Percentiles rank a stretch among this genome's conserved stretches.
Evolutionary conservation across 2,888 invertebrate species (phyloP).

Genomic region (Salticus scenicus): DNA sequence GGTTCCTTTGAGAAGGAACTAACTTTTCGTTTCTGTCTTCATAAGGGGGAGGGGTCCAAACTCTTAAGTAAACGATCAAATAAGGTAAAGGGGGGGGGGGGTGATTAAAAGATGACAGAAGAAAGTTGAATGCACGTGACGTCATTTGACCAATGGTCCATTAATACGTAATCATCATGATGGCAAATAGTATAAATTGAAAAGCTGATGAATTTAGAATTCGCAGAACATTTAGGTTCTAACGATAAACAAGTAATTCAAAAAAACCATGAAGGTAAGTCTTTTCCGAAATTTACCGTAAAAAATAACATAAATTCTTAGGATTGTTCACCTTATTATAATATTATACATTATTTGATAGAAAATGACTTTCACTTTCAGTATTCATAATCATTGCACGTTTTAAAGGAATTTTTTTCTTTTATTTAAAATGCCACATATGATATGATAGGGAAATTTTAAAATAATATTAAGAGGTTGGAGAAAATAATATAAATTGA

Average conservation of each 20-base stretch:
- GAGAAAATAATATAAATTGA: too few species aligned
- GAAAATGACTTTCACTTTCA: too few species aligned
- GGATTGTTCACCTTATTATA: too few species aligned
- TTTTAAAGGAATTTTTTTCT: too few species aligned
- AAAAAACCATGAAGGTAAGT: slow-evolving; percentile 70
- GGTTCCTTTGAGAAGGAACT: slow-evolving; percentile 47
- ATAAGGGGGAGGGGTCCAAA: slow-evolving; percentile 13
- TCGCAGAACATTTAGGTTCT: slow-evolving; percentile 18
- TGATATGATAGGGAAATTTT: too few species aligned
- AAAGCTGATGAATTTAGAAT: slow-evolving; percentile 6
- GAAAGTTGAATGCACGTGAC: slow-evolving; percentile 57
- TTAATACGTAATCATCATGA: slow-evolving; percentile 38
- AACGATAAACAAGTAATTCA: slow-evolving; percentile 11
- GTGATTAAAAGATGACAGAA: slow-evolving; percentile 23
- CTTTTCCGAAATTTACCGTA: not conserved
- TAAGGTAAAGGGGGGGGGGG: slow-evolving; percentile 19
- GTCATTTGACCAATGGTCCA: slow-evolving; percentile 57
- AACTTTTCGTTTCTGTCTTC: slow-evolving; percentile 13
- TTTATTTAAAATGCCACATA: too few species aligned
- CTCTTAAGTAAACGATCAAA: not conserved
- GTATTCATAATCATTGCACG: too few species aligned
- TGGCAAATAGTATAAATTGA: slow-evolving; percentile 56
- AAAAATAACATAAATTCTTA: too few species aligned
- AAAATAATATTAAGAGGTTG: too few species aligned
- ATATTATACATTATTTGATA: too few species aligned